Evolutionary conservation across 1,140 invertebrate genomes (phyloP), one percentile per base, ranked within the genome.

Genomic region (Ruditapes philippinarum): DNA sequence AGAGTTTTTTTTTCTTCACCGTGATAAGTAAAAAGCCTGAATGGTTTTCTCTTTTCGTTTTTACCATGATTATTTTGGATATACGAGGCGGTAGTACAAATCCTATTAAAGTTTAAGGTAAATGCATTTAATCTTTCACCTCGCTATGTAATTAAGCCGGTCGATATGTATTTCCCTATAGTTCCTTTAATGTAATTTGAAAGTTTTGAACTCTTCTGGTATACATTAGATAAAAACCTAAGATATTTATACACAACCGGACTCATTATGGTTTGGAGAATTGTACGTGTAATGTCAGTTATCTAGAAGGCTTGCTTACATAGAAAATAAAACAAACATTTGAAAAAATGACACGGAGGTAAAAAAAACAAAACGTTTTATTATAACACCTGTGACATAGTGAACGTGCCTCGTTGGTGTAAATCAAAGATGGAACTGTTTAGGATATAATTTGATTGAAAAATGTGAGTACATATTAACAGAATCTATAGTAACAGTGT

Each of bases 41-140:
- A n/a, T n/a, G n/a, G 33, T 28, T 17, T 40, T 70, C 19, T 38
- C 33, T 38, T 17, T 19, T 40, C 65, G 28, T 17, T 70, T n/a
- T 36, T 9, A 12, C 19, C 17, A 38, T 70, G 65, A 17, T 70
- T 70, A 70, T 70, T 38, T 36, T 70, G 36, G 36, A 70, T 70
- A 70, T 70, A 70, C 36, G n/a, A 12, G 38, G 22, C 31, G 38
- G 2, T 70, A 7, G 14, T 36, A 38, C 33, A 70, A n/a, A 70
- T 70, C 65, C 65, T 70, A 40, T 70, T 38, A 62, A 25, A n/a
- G 25, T 54, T 38, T 3, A 40, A 70, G 65, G 65, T 70, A 70
- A 70, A 70, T 70, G 36, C 22, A 40, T 40, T 70, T 70, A 70
- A 70, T 70, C 65, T 70, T 70, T 70, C 7, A 38, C 65, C 65